phyloP scores from a whole-genome alignment of 2,113 vertebrate species.

The Stigmatopora nigra region DNA sequence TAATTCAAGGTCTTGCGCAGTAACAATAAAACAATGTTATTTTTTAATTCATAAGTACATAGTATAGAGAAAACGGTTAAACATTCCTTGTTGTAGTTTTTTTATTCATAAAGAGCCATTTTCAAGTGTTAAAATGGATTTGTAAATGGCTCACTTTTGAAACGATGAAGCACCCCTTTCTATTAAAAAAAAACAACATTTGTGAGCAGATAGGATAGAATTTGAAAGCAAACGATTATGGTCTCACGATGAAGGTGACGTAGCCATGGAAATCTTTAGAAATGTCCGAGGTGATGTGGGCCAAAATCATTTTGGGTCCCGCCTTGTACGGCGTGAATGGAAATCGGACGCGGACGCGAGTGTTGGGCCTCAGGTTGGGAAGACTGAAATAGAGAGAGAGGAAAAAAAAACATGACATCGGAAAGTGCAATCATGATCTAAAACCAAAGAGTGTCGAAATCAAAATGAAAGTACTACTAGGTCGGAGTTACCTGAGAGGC shows the following conservation, averaged over 20 bases:
- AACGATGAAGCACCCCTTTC: too few species aligned
- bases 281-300: slow-evolving; percentile 35
- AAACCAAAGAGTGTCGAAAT: too few species aligned
- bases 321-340: slow-evolving; percentile 30
- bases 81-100: too few species aligned
- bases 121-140: too few species aligned
- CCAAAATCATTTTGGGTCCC: slow-evolving; percentile 31
- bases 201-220: background rate
- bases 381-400: slow-evolving; percentile 29
- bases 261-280: slow-evolving; percentile 52
- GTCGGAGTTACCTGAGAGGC: slow-evolving; percentile 5
- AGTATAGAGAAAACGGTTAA: too few species aligned
- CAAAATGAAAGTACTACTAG: too few species aligned
- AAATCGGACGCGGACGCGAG: background rate
- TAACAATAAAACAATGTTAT: too few species aligned
- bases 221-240: background rate
- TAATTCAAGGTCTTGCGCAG: too few species aligned
- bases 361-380: background rate
- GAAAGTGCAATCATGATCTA: too few species aligned
- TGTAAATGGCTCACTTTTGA: too few species aligned
- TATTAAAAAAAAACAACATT: background rate
- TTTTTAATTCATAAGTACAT: too few species aligned
- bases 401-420: background rate
- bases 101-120: too few species aligned
- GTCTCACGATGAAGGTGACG: background rate